Percentiles rank a stretch among this genome's conserved stretches.
Evolutionary conservation across 1,140 invertebrate genomes (phyloP).

Genomic region (Propsilocerus akamusi): DNA sequence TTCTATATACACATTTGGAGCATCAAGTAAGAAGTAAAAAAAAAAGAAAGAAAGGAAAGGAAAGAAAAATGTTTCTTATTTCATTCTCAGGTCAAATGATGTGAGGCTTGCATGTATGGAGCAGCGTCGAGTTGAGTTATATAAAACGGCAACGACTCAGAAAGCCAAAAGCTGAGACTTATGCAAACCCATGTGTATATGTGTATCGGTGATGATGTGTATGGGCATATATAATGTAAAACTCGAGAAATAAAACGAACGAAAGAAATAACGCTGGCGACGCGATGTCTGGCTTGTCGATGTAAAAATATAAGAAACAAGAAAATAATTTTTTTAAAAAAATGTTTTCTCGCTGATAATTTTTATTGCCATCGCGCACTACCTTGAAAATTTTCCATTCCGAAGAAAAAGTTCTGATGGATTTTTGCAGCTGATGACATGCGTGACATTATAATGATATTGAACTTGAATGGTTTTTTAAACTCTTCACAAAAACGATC

Average conservation of each 20-base stretch:
- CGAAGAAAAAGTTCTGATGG: not conserved
- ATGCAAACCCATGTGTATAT: no score
- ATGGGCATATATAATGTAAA: not conserved
- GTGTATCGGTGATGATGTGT: no score
- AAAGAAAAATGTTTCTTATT: not conserved
- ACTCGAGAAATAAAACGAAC: no score
- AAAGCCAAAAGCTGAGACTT: no score
- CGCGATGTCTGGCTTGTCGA: not conserved
- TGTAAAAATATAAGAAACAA: not conserved
- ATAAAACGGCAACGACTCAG: no score
- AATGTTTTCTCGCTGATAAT: not conserved
- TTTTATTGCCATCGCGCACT: not conserved
- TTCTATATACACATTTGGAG: no score
- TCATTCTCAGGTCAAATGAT: constrained; percentile 1
- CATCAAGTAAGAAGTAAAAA: not conserved
- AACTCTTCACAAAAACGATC: not conserved
- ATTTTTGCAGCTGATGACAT: not conserved
- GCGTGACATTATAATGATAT: not conserved
- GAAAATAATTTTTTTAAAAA: no score
- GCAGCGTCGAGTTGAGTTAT: not conserved
- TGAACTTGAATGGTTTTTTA: not conserved
- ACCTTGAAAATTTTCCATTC: constrained; percentile 2
- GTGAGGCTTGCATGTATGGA: not conserved
- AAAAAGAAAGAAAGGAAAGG: not conserved
- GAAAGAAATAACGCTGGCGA: not conserved